phyloP scores from a whole-genome alignment of 2,113 vertebrate genomes.

The Bolborhynchus lineola region DNA sequence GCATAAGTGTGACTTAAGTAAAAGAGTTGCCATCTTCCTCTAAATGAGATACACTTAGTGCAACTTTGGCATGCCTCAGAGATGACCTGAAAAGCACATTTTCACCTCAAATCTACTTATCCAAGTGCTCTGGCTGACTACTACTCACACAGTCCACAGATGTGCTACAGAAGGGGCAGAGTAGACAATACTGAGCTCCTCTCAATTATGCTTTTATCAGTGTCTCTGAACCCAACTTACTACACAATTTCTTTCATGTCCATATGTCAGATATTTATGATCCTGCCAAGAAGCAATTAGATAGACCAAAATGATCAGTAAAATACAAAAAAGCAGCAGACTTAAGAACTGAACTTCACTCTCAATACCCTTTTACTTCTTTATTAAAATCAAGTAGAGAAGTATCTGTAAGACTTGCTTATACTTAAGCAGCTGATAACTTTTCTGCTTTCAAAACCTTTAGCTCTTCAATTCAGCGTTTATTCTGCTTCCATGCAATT shows the following conservation, averaged over 20 bases:
- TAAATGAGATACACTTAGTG: neutral
- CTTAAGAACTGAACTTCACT: neutral
- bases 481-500: neutral
- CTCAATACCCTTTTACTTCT: neutral
- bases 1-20: neutral
- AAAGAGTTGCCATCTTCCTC: neutral
- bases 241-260: neutral
- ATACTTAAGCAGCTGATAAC: neutral
- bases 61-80: neutral
- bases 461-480: neutral
- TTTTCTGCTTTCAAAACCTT: neutral
- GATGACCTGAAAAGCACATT: rapidly evolving
- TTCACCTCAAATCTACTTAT: neutral
- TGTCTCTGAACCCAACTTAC: neutral
- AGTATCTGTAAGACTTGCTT: neutral
- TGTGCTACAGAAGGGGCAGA: neutral
- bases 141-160: neutral
- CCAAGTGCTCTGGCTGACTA: neutral
- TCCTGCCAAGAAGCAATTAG: neutral
- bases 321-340: neutral
- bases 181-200: neutral
- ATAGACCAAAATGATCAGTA: neutral
- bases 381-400: neutral
- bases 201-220: neutral
- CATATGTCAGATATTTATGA: neutral